These are phyloP conservation scores for Crossocerus cetratus DNA, from an alignment of 2,888 invertebrate genomes.

Conservation along the genomic window DNA sequence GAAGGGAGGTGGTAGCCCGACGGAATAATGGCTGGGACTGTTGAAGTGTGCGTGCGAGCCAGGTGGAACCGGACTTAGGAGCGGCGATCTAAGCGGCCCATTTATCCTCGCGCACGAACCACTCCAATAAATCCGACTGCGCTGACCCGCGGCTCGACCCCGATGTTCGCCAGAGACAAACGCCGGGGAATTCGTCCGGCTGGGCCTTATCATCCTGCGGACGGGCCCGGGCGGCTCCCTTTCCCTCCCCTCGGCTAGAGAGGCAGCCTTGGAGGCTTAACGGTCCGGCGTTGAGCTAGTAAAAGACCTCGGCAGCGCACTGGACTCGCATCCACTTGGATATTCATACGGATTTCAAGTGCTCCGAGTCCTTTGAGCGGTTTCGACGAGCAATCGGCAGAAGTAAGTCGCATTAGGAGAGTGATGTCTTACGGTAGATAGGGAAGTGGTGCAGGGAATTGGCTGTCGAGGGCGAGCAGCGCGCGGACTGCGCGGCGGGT, in stretches of 20 bases:
- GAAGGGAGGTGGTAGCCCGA: neutral
- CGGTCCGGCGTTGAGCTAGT: neutral
- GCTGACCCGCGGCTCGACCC: neutral
- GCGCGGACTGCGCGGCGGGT: too few species aligned
- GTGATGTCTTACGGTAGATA: too few species aligned
- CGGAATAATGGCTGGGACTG: neutral
- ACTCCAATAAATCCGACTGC: neutral
- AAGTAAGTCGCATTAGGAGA: too few species aligned
- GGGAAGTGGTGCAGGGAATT: too few species aligned
- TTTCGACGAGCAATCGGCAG: too few species aligned
- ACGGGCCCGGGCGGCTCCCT: neutral
- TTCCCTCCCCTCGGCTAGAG: neutral
- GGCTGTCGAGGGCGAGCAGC: too few species aligned
- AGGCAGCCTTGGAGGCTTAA: neutral
- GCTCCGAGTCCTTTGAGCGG: too few species aligned
- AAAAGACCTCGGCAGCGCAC: neutral
- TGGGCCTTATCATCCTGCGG: neutral
- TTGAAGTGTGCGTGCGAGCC: neutral
- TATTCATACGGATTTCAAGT: too few species aligned
- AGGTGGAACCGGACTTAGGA: neutral
- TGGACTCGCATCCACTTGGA: neutral
- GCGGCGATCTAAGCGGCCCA: neutral
- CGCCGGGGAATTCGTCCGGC: neutral
- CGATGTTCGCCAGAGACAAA: slow-evolving; percentile 1
- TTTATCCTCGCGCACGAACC: neutral